Base-by-base conservation (phyloP, 2,113 vertebrate species). In the Oryzias melastigma region DNA sequence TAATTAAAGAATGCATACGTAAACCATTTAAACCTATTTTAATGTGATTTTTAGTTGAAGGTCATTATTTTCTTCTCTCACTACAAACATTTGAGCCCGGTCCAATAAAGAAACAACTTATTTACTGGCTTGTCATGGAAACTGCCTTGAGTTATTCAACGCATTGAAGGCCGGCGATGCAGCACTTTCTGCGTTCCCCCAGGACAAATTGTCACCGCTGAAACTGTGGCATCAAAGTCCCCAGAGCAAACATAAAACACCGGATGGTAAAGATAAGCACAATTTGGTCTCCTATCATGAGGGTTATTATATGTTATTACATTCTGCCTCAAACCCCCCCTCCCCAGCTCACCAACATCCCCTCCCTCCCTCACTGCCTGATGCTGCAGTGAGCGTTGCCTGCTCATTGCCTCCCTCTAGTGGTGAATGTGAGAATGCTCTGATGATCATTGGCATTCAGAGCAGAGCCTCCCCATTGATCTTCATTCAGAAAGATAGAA, bases 401-500 rank as follows among this genome's bases (percentile, higher is more conserved):
- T 25, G 24, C 25, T 16, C 51, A n/a, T 72, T 12, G 49, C 24
- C 71, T 40, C 77, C 83, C 83, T 75, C 80, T 85, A 61, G 80
- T 76, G 85, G 85, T 17, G 73, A 43, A 29, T 56, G 42, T 53
- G 19, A 44, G 49, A 10, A 56, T 52, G 20, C 5, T 20, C 27
- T 7, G 40, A 55, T 71, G 57, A 67, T 86, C 80, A 77, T 89
- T 87, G 84, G 77, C 78, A 87, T 88, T 88, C 87, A 53, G 61
- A 53, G 71, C 72, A 64, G 53, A 43, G 55, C 71, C 57, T 84
- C 81, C 61, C 50, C 76, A 87, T 84, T 87, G 85, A 90, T 90
- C 85, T 78, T 82, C 76, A 82, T 87, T 81, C 75, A 78, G 65
- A 84, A 65, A 85, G 77, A 87, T 71, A 60, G 69, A 86, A 81